phyloP scores from a whole-genome alignment of 2,888 invertebrate genomes.

The Drosophila birchii region DNA sequence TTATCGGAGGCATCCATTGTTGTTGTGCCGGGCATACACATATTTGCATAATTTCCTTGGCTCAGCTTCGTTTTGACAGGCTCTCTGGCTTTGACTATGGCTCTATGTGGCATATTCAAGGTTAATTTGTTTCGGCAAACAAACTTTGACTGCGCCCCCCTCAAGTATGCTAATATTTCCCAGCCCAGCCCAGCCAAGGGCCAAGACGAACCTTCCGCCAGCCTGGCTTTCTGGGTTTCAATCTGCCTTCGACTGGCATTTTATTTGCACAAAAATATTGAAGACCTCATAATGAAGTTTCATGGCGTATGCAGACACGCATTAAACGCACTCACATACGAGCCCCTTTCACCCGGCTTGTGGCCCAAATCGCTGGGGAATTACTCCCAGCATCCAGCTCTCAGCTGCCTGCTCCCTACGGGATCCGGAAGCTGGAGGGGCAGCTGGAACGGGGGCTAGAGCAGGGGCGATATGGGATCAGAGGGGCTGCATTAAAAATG shows the following conservation, averaged over 20 bases:
- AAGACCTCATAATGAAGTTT: conserved; percentile 65
- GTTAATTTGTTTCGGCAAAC: conserved; percentile 72
- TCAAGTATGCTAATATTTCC: conserved; percentile 71
- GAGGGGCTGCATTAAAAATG: conserved; percentile 47
- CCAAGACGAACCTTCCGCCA: neutral
- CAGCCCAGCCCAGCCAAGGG: conserved; percentile 26
- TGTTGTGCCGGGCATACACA: conserved; percentile 38
- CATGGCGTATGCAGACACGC: conserved; percentile 57
- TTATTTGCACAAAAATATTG: conserved; percentile 61
- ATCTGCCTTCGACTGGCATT: conserved; percentile 39
- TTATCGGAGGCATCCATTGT: conserved; percentile 56
- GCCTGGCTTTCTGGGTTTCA: conserved; percentile 45
- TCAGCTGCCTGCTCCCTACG: neutral
- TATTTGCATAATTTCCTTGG: conserved; percentile 73
- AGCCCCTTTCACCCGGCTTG: conserved; percentile 4
- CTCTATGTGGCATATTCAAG: conserved; percentile 60
- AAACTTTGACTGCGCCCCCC: conserved; percentile 54
- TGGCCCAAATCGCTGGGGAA: conserved; percentile 28
- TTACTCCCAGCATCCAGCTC: neutral
- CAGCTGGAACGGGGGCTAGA: neutral
- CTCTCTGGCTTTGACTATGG: conserved; percentile 9
- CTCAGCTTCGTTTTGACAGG: conserved; percentile 35
- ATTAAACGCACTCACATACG: conserved; percentile 38
- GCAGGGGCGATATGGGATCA: conserved; percentile 7
- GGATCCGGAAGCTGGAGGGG: conserved; percentile 5